These are phyloP conservation scores for Cerceris rybyensis DNA, from an alignment of 2,888 invertebrate genomes.

Conservation along the genomic window DNA sequence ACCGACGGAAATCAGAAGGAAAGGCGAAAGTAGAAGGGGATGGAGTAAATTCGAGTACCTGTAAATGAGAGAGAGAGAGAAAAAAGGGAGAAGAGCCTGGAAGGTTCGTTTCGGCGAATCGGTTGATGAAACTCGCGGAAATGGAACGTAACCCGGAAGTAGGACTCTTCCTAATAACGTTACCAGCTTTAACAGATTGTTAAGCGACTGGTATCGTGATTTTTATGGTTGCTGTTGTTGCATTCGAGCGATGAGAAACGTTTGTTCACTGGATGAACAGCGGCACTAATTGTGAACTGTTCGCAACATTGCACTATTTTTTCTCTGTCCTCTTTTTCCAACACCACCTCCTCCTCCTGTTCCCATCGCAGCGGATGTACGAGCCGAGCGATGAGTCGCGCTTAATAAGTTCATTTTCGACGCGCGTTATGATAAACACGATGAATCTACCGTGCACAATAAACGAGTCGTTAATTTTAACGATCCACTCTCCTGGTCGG, in stretches of 20 bases:
- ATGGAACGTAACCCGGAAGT: slow-evolving; percentile 55
- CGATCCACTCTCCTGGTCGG: slow-evolving; percentile 17
- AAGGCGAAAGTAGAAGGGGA: not conserved
- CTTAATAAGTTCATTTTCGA: slow-evolving; percentile 29
- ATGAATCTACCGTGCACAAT: slow-evolving; percentile 21
- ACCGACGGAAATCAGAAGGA: slow-evolving; percentile 32
- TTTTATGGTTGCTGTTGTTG: slow-evolving; percentile 57
- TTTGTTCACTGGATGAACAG: slow-evolving; percentile 50
- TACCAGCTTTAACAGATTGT: slow-evolving; percentile 48
- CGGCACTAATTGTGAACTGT: slow-evolving; percentile 52
- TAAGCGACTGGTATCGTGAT: slow-evolving; percentile 53
- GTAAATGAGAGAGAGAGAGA: slow-evolving; percentile 11
- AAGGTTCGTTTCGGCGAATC: slow-evolving; percentile 46
- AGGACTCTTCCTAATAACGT: slow-evolving; percentile 55
- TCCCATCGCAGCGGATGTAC: not conserved
- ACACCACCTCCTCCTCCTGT: no score
- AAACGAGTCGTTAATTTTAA: slow-evolving; percentile 40
- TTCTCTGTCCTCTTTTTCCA: not conserved
- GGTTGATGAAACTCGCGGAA: slow-evolving; percentile 57
- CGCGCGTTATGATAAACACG: slow-evolving; percentile 17
- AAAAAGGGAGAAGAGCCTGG: slow-evolving; percentile 16
- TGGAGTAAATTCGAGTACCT: not conserved
- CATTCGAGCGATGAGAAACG: slow-evolving; percentile 28
- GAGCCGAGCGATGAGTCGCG: not conserved
- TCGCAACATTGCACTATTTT: slow-evolving; percentile 19